phyloP scores from a whole-genome alignment of 2,888 invertebrate genomes.

The Ormyrus labotus region DNA sequence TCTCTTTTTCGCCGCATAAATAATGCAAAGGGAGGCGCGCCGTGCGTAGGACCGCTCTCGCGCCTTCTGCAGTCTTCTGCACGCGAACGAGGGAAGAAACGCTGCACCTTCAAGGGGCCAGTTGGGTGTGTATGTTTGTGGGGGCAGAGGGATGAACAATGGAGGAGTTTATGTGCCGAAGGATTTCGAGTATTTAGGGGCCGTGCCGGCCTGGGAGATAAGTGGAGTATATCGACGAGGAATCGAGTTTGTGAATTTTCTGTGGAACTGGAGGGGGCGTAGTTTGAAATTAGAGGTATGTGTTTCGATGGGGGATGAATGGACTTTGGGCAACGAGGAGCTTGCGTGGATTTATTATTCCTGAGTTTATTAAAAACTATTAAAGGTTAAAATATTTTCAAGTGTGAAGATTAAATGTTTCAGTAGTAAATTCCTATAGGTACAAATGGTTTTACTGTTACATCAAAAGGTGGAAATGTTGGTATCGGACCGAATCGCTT shows the following conservation, averaged over 20 bases:
- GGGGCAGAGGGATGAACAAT: neutral
- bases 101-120: constrained; percentile 12
- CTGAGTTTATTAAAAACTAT: no score
- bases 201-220: no score
- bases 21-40: constrained; percentile 64
- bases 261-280: neutral
- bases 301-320: no score
- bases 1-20: constrained; percentile 66
- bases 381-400: no score
- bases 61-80: constrained; percentile 19
- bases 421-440: no score
- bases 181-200: neutral
- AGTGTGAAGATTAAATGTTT: no score
- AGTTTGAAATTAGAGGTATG: no score
- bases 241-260: neutral
- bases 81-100: neutral
- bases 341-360: no score
- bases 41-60: constrained; percentile 1
- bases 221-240: neutral
- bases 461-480: no score
- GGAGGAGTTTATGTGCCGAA: neutral
- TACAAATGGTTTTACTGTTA: no score
- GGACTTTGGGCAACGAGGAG: no score
- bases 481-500: no score
- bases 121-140: neutral